Evolutionary conservation across 2,113 vertebrate genomes (phyloP).

Genomic region (Pseudorhombus dupliciocellatus): DNA sequence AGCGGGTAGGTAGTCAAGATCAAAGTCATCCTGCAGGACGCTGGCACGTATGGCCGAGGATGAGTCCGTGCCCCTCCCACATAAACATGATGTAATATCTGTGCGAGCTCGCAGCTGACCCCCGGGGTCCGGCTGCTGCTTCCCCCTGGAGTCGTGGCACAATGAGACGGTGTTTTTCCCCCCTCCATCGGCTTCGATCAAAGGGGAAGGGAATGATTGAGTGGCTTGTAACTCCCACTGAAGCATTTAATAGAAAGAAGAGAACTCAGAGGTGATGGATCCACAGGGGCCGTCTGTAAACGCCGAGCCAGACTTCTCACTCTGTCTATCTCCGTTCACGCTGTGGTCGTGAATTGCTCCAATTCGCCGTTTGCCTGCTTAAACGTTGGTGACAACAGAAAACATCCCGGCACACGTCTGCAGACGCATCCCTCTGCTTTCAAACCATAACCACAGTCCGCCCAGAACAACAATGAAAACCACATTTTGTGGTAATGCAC

Average conservation of each 20-base stretch:
- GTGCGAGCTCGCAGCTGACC: conserved; percentile 36
- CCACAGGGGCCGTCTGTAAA: conserved; percentile 3
- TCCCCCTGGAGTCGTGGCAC: conserved; percentile 37
- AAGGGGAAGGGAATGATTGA: conserved; percentile 58
- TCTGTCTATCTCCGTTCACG: background rate
- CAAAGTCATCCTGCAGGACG: conserved; percentile 55
- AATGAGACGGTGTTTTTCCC: conserved; percentile 8
- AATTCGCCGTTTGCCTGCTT: background rate
- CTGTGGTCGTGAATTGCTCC: background rate
- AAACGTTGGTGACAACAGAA: background rate
- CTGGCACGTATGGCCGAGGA: conserved; percentile 31
- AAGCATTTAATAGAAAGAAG: conserved; percentile 57
- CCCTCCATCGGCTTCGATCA: conserved; percentile 42
- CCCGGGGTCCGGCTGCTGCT: conserved; percentile 22
- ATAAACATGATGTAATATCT: conserved; percentile 65
- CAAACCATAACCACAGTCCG: conserved; percentile 50
- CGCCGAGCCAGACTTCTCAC: background rate
- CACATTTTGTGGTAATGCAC: background rate
- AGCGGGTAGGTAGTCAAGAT: conserved; percentile 48
- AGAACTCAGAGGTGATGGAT: conserved; percentile 20
- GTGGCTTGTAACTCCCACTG: conserved; percentile 50
- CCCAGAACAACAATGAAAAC: background rate
- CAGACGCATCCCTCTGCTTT: conserved; percentile 59
- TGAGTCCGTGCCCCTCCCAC: conserved; percentile 1
- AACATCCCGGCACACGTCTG: background rate